A percentile compares a stretch with the other conserved stretches of the same genome.
Evolutionary conservation across 1,140 invertebrate species (phyloP).

Genomic region (Cotesia vestalis): DNA sequence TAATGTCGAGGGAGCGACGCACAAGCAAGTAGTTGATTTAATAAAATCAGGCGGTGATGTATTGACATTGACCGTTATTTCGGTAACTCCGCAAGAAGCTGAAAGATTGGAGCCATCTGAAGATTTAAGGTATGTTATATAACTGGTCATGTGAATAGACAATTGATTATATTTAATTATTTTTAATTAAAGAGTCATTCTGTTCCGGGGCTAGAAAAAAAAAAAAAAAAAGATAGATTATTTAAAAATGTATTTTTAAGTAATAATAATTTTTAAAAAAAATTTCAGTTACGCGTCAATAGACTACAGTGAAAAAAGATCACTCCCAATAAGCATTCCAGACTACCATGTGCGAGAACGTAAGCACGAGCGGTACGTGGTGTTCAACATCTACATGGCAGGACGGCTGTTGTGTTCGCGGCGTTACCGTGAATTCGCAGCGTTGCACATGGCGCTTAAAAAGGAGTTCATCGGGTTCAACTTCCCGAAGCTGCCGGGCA

Average conservation of each 20-base stretch:
- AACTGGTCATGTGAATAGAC: background rate
- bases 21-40: conserved; percentile 98
- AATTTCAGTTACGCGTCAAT: conserved; percentile 81
- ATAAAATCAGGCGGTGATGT: conserved; percentile 99
- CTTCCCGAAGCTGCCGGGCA: conserved; percentile 97
- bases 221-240: too few relatives aligned
- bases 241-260: too few relatives aligned
- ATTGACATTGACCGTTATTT: conserved; percentile 94
- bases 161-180: background rate
- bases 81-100: conserved; percentile 87
- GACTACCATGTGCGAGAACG: conserved; percentile 86
- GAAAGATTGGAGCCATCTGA: conserved; percentile 63
- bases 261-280: too few relatives aligned
- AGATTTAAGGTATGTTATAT: conserved; percentile 56
- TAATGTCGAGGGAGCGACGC: conserved; percentile 98
- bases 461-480: conserved; percentile 97
- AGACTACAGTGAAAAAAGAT: conserved; percentile 98
- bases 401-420: conserved; percentile 95
- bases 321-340: conserved; percentile 97
- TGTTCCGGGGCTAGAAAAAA: too few relatives aligned
- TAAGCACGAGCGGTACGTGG: conserved; percentile 91
- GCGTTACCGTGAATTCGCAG: conserved; percentile 94
- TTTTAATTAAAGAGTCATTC: too few relatives aligned
- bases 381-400: conserved; percentile 99
- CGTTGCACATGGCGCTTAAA: conserved; percentile 88